Base-by-base conservation (phyloP, 2,797 vertebrate genomes). In the Chanos chanos region DNA sequence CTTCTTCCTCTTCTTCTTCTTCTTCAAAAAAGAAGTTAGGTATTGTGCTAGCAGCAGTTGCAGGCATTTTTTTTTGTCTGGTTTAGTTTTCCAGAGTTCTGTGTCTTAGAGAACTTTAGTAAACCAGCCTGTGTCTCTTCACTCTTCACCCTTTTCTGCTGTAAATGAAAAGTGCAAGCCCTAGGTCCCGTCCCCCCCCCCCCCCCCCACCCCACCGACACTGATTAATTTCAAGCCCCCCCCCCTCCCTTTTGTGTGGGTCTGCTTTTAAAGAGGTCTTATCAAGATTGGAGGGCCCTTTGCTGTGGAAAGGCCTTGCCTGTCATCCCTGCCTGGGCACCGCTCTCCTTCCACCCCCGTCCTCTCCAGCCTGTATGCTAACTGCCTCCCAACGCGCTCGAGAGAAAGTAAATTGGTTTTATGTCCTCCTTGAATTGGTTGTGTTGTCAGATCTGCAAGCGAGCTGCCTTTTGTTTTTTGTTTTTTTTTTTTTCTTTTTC, bases 151-250 rank as follows among this genome's bases (percentile, higher is more conserved):
- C 71, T 43, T 66, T 68, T 72, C 54, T 70, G 49, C 61, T 62
- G 51, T 70, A 45, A 67, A 61, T 69, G 49, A 53, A 64, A 72
- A 43, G 50, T 59, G 25, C 25, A 50, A 36, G 43, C 52, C 55
- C 9, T 51, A 33, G 52, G 55, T 58, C 56, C 28, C 24, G n/a
- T n/a, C n/a, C n/a, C n/a, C n/a, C n/a, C n/a, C n/a, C n/a, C n/a
- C n/a, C n/a, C n/a, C n/a, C n/a, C n/a, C n/a, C n/a, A n/a, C n/a
- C n/a, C n/a, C n/a, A n/a, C 12, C 72, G 63, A 70, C 66, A 66
- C 58, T 67, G 73, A 75, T 75, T 70, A 70, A 75, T 75, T 70
- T 68, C 31, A 21, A 45, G 65, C 59, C 41, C n/a, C n/a, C n/a
- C n/a, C n/a, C n/a, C n/a, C n/a, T n/a, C n/a, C n/a, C n/a, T n/a